Conservation (phyloP, 1,140 invertebrate species). For the Drosophila willistoni region DNA sequence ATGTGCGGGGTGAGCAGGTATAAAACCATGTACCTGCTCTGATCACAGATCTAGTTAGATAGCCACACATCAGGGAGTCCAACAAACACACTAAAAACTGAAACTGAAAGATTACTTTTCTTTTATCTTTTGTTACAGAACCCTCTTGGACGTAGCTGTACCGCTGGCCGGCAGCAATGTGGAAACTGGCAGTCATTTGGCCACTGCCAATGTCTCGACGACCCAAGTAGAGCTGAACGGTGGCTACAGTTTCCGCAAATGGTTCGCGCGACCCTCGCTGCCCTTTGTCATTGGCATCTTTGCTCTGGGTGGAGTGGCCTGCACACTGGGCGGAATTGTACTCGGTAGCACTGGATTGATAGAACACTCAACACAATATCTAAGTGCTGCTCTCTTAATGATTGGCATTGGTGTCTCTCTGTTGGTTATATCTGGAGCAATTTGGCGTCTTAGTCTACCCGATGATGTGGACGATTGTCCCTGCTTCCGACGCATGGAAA, state of each 20-base stretch:
- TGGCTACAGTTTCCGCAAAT: slow-evolving; percentile 62
- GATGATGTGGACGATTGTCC: slow-evolving; percentile 73
- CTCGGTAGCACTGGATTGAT: slow-evolving; percentile 77
- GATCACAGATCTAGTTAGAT: slow-evolving; percentile 19
- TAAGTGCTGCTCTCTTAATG: slow-evolving; percentile 78
- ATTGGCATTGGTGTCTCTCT: slow-evolving; percentile 79
- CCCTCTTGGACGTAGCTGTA: slow-evolving; percentile 52
- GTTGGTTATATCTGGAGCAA: slow-evolving; percentile 75
- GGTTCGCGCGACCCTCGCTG: slow-evolving; percentile 74
- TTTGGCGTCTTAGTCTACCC: slow-evolving; percentile 74
- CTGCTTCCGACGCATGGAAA: slow-evolving; percentile 72
- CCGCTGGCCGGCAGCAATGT: slow-evolving; percentile 43
- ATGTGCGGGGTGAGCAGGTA: slow-evolving; percentile 29
- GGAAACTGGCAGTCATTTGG: slow-evolving; percentile 25
- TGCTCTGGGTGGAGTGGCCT: slow-evolving; percentile 76
- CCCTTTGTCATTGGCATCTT: slow-evolving; percentile 81
- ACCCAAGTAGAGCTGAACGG: slow-evolving; percentile 29
- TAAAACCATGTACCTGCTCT: slow-evolving; percentile 28
- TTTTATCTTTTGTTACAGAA: slow-evolving; percentile 38
- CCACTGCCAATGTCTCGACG: slow-evolving; percentile 18
- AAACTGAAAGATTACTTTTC: slow-evolving; percentile 17
- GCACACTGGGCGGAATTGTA: slow-evolving; percentile 77
- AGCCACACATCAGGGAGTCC: slow-evolving; percentile 7
- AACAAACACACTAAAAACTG: background rate
- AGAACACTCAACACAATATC: slow-evolving; percentile 78